These are phyloP conservation scores for Aplysina aerophoba DNA, from an alignment of 37 sponge, comb jelly and placozoan species.

Conservation along the genomic window DNA sequence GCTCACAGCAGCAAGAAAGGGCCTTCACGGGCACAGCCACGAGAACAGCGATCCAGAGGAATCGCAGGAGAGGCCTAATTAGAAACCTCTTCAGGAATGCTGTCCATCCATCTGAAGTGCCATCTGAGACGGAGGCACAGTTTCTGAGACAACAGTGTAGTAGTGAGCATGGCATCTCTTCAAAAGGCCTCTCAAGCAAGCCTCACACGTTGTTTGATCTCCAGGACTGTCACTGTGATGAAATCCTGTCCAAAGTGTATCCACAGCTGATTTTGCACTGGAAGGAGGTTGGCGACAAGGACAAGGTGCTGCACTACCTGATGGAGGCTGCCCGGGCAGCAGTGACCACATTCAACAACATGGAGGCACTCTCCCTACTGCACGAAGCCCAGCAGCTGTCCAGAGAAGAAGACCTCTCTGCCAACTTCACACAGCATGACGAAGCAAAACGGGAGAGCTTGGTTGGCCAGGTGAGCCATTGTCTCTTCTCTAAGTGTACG, in stretches of 20 bases:
- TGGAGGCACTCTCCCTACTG: constrained; percentile 79
- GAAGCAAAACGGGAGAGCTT: constrained; percentile 52
- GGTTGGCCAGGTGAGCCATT: too few species aligned
- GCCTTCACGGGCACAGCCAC: constrained; percentile 44
- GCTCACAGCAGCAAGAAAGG: background rate
- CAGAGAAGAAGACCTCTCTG: background rate
- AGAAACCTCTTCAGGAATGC: too few species aligned
- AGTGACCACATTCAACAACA: constrained; percentile 62
- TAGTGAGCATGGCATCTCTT: background rate
- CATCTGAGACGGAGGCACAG: too few species aligned
- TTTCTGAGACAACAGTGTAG: too few species aligned
- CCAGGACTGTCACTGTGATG: constrained; percentile 79
- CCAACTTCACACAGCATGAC: constrained; percentile 25
- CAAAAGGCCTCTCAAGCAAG: background rate
- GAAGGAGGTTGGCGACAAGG: constrained; percentile 69
- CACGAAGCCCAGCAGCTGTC: constrained; percentile 60
- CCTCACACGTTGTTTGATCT: constrained; percentile 33
- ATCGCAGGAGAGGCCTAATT: constrained; percentile 23
- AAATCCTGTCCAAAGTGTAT: constrained; percentile 80
- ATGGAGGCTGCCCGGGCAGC: constrained; percentile 79
- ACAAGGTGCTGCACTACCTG: constrained; percentile 67
- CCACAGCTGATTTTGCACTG: constrained; percentile 91
- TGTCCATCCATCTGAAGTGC: too few species aligned
- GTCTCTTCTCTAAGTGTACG: too few species aligned
- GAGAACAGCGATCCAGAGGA: constrained; percentile 28